Evolutionary conservation across 2,797 vertebrate genomes (phyloP), one percentile per base, ranked within the genome.

Genomic region (Darevskia mixta): DNA sequence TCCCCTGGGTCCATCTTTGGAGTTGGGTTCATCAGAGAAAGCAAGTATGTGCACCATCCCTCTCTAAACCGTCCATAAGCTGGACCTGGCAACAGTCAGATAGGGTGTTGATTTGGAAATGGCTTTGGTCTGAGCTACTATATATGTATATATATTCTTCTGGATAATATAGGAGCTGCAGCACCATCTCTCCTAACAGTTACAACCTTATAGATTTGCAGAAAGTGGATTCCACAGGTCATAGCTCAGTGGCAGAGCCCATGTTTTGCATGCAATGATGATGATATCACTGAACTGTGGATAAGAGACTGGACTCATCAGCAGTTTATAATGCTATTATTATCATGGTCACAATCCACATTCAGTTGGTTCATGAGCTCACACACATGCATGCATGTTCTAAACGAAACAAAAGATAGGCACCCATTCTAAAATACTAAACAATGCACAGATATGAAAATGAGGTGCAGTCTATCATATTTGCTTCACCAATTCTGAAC

Each of bases 401-500:
- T 43, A 45, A 67, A 32, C 9, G 25, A 25, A 29, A 75, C 55
- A 35, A 29, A 64, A 25, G 10, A 66, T 25, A 61, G 45, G 20
- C 23, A 75, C 9, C 10, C 1, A 7, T 41, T 75, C 7, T 18
- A 84, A 75, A 41, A 75, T 73, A 72, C 72, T n/a, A 75, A 86
- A 92, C 91, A 87, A 93, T 86, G 93, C 89, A 90, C 64, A 82
- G 91, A 32, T 91, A 88, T 3, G 2, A 93, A 82, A 85, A 72
- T 0, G 1, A 91, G 35, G 4, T 85, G 23, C 8, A 69, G 64
- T 29, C n/a, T 87, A 17, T 45, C 83, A 88, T n/a, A 92, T 91
- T 87, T 82, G 92, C n/a, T 87, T 87, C 86, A 86, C 35, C 9
- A 89, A n/a, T 38, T 64, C 87, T 29, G 88, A 93, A 87, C 61